phyloP scores from a whole-genome alignment of 2,888 invertebrate genomes.

The Himalopsyche japonica region DNA sequence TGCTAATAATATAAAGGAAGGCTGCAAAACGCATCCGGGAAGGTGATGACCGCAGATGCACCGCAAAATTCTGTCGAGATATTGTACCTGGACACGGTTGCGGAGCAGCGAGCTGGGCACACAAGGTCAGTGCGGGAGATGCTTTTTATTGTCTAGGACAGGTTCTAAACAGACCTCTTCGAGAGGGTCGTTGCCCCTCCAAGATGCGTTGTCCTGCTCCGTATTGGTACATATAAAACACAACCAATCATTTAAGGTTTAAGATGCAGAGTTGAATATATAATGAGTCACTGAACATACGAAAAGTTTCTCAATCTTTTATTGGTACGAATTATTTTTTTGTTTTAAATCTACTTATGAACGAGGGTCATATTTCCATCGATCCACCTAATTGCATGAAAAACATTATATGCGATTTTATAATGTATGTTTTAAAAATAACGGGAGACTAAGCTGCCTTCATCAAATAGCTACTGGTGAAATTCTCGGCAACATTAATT shows the following conservation, averaged over 20 bases:
- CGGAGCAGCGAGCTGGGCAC: conserved; percentile 21
- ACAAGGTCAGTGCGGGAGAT: conserved; percentile 30
- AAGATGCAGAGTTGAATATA: no score
- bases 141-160: conserved; percentile 40
- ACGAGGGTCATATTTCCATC: no score
- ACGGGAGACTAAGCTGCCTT: no score
- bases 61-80: neutral
- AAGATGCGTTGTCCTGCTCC: neutral
- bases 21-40: neutral
- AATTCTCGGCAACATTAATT: no score
- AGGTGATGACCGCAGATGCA: neutral
- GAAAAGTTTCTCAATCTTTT: no score
- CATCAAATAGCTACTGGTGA: no score
- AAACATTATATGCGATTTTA: no score
- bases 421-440: no score
- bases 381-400: no score
- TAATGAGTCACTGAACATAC: no score
- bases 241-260: neutral
- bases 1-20: neutral
- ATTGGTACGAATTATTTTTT: no score
- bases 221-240: conserved; percentile 26
- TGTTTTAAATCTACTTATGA: no score
- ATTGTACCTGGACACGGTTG: neutral
- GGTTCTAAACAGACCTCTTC: conserved; percentile 33
- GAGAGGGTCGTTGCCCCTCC: conserved; percentile 28